These are phyloP conservation scores for Actenoides lindsayi DNA, from an alignment of 2,113 vertebrate genomes.

Conservation along the genomic window DNA sequence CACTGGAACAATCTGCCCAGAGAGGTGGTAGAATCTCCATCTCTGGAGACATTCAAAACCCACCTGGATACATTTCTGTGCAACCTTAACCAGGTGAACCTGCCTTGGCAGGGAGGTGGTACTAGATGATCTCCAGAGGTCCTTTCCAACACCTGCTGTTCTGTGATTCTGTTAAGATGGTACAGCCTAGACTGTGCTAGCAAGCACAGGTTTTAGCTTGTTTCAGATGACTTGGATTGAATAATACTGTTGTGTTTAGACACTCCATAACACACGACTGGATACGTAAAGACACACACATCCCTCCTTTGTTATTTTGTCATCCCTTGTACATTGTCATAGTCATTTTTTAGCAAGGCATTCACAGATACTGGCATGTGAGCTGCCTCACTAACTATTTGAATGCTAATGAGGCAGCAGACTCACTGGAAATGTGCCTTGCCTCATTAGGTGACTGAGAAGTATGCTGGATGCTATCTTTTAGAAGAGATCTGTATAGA, in stretches of 20 bases:
- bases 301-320: not conserved
- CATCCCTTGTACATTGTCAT: not conserved
- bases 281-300: not conserved
- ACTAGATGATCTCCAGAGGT: no score
- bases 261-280: not conserved
- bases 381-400: not conserved
- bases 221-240: not conserved
- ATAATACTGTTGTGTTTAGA: not conserved
- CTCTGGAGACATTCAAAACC: no score
- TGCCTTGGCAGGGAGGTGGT: no score
- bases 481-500: not conserved
- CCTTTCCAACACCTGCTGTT: no score
- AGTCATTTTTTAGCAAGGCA: not conserved
- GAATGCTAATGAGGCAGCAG: not conserved
- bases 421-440: not conserved
- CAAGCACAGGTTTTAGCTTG: not conserved
- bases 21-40: no score
- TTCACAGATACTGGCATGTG: fast-evolving
- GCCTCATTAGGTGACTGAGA: not conserved
- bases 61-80: no score
- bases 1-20: no score
- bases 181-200: not conserved
- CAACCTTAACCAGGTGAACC: no score
- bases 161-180: not conserved
- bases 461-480: not conserved